A percentile compares a stretch with the other conserved stretches of the same genome.
Evolutionary conservation across 2,113 vertebrate species (phyloP).

Genomic region (Pteruthius melanotis): DNA sequence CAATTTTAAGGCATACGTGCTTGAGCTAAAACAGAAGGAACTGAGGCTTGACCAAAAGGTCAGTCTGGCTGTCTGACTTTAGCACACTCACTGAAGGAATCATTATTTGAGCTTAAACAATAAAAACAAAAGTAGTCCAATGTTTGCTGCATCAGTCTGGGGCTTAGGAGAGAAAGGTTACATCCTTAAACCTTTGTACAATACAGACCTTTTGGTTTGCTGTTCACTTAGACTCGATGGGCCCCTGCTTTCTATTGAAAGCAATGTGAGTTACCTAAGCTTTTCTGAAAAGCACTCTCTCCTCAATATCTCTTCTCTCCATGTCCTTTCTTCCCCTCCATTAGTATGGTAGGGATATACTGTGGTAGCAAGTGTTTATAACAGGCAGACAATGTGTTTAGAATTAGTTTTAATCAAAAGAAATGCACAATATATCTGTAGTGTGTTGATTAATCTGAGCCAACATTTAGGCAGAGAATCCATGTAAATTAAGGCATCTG

Average conservation of each 20-base stretch:
- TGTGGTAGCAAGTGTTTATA: neutral
- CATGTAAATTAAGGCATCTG: neutral
- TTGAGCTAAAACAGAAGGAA: neutral
- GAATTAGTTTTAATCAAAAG: neutral
- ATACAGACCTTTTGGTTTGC: neutral
- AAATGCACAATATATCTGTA: neutral
- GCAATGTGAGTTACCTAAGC: neutral
- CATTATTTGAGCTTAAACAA: neutral
- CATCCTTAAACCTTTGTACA: neutral
- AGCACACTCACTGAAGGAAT: neutral
- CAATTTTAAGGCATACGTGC: rapidly evolving
- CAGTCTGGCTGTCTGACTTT: neutral
- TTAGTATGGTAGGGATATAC: neutral
- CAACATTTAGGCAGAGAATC: neutral
- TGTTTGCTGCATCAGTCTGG: neutral
- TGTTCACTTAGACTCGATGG: neutral
- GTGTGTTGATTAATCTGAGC: neutral
- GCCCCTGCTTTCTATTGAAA: neutral
- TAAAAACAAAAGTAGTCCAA: neutral
- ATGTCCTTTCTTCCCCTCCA: neutral
- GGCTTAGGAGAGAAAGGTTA: neutral
- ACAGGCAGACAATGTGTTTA: neutral
- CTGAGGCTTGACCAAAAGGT: neutral
- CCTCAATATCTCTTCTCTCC: neutral
- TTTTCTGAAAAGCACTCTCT: neutral